Evolutionary conservation across 2,888 invertebrate genomes (phyloP).

Genomic region (Aphidius colemani): DNA sequence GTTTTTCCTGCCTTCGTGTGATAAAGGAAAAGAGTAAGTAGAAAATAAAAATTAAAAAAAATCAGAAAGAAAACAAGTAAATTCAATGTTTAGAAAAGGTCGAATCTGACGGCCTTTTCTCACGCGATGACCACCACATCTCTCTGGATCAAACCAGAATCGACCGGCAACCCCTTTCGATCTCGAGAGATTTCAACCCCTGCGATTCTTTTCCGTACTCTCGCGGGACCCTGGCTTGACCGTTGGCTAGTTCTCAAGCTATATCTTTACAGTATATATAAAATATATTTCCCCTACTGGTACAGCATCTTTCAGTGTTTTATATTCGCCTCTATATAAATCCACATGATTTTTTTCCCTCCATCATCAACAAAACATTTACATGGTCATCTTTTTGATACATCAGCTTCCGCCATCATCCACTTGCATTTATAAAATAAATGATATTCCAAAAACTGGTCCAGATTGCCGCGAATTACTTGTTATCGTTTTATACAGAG

Average conservation of each 20-base stretch:
- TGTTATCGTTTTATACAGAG: slow-evolving; percentile 19
- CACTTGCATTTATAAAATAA: slow-evolving; percentile 19
- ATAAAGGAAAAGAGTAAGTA: slow-evolving; percentile 5
- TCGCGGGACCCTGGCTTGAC: slow-evolving; percentile 49
- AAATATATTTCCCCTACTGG: slow-evolving; percentile 29
- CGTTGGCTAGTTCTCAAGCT: slow-evolving; percentile 55
- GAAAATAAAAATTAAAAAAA: background rate
- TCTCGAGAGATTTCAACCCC: slow-evolving; percentile 50
- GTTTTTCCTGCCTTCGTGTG: background rate
- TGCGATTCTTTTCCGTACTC: slow-evolving; percentile 40
- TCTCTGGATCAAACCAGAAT: slow-evolving; percentile 57
- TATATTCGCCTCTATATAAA: background rate
- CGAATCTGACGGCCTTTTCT: slow-evolving; percentile 57
- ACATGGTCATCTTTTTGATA: slow-evolving; percentile 16
- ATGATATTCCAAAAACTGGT: slow-evolving; percentile 49
- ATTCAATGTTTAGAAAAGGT: slow-evolving; percentile 41
- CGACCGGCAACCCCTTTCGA: slow-evolving; percentile 53
- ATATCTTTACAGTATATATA: no score
- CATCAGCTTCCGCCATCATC: slow-evolving; percentile 26
- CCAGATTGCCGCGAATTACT: slow-evolving; percentile 48
- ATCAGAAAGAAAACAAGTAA: background rate
- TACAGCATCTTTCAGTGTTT: slow-evolving; percentile 44
- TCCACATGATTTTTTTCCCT: slow-evolving; percentile 21
- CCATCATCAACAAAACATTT: background rate
- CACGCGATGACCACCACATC: slow-evolving; percentile 48